Evolutionary conservation across 2,888 invertebrate species (phyloP).

Genomic region (Plemyria rubiginata): DNA sequence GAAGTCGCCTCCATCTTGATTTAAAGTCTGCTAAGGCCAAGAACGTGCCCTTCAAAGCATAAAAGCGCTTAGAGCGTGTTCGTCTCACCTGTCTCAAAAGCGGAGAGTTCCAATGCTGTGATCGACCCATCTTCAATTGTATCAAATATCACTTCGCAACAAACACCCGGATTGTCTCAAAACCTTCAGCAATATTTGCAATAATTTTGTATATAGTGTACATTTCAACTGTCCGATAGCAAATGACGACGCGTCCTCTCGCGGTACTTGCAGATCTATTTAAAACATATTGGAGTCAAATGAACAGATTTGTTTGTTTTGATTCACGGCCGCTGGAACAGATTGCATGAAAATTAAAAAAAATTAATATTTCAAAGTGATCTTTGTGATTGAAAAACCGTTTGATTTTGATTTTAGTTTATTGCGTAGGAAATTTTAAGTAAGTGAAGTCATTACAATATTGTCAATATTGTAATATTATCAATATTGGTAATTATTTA

Average conservation of each 20-base stretch:
- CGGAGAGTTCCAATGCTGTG: conserved; percentile 21
- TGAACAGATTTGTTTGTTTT: conserved; percentile 13
- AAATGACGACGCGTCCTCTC: conserved; percentile 9
- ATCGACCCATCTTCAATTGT: conserved; percentile 18
- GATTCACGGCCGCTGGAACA: conserved; percentile 5
- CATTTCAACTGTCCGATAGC: conserved; percentile 19
- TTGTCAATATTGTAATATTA: no score
- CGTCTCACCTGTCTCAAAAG: conserved; percentile 30
- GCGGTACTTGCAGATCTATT: conserved; percentile 6
- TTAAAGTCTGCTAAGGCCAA: no score
- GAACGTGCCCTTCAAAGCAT: neutral
- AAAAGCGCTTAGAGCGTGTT: neutral
- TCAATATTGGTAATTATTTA: no score
- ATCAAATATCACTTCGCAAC: conserved; percentile 3
- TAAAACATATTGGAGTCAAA: conserved; percentile 21
- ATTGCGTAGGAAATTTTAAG: no score
- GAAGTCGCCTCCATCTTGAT: no score
- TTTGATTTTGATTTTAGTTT: no score
- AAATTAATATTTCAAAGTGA: neutral
- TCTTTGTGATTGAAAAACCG: no score
- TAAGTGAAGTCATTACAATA: no score
- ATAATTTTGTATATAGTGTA: conserved; percentile 11
- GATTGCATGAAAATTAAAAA: neutral
- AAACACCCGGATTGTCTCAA: conserved; percentile 2
- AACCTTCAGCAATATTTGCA: conserved; percentile 1